phyloP scores from a whole-genome alignment of 2,113 vertebrate species.

The Gallinago media region DNA sequence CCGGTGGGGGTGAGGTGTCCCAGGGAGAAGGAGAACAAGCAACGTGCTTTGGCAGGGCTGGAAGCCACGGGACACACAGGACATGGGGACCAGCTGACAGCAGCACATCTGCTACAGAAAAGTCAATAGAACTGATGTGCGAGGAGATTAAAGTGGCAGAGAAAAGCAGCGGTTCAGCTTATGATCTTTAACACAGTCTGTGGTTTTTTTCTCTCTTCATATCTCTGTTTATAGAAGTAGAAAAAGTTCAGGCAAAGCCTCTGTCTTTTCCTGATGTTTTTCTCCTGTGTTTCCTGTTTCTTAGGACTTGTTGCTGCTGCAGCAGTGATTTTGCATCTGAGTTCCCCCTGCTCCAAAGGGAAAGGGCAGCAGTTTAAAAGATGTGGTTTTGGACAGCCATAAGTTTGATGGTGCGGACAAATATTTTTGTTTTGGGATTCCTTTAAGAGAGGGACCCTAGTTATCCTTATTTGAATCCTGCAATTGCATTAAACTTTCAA shows the following conservation, averaged over 20 bases:
- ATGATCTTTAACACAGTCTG: background rate
- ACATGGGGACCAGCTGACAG: background rate
- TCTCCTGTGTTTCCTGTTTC: background rate
- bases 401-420: background rate
- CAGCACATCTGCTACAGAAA: background rate
- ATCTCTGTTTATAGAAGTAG: background rate
- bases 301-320: background rate
- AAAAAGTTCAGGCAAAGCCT: background rate
- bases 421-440: background rate
- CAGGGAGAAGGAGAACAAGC: background rate
- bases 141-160: background rate
- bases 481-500: background rate
- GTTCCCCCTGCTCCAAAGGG: background rate
- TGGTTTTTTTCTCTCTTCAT: background rate
- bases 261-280: background rate
- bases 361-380: background rate
- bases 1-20: background rate
- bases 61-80: background rate
- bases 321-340: background rate
- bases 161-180: background rate
- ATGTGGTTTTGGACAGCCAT: background rate
- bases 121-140: background rate
- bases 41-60: background rate
- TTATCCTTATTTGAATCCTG: background rate
- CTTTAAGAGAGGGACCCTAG: background rate